Conservation (phyloP, 2,797 vertebrate species). For the Monodelphis domestica region DNA sequence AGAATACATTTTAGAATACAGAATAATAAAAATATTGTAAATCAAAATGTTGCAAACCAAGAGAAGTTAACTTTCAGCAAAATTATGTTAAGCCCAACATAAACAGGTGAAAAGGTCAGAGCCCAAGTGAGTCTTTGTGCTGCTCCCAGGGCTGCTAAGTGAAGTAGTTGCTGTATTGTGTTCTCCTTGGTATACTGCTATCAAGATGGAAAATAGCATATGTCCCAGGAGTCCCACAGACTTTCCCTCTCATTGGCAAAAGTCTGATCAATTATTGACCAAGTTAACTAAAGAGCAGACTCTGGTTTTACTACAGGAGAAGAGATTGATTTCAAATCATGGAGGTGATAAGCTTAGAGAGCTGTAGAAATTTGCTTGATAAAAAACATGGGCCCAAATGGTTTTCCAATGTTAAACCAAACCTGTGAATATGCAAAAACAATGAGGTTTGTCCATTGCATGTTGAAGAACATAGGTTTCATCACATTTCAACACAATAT, state of each 20-base stretch:
- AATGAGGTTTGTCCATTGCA: rapidly evolving
- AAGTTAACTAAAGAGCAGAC: slow-evolving; percentile 42
- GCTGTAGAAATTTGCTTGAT: slow-evolving; percentile 8
- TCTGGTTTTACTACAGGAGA: slow-evolving; percentile 53
- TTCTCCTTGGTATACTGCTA: background rate
- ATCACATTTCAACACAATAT: background rate
- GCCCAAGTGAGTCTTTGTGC: background rate
- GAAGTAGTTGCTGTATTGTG: background rate
- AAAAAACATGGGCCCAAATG: background rate
- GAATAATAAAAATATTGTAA: background rate
- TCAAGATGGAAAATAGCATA: background rate
- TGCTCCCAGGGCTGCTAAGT: background rate
- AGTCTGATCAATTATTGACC: slow-evolving; percentile 45
- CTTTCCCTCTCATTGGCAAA: slow-evolving; percentile 36
- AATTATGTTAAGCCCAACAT: background rate
- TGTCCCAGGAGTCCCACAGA: background rate
- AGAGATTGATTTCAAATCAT: slow-evolving; percentile 40
- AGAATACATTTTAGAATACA: too few species aligned
- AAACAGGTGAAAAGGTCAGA: background rate
- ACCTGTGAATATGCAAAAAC: background rate
- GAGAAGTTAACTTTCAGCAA: background rate
- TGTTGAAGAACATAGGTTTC: too few species aligned
- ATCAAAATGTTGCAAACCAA: slow-evolving; percentile 6
- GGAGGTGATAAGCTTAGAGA: background rate
- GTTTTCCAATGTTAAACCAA: background rate